Base-by-base conservation (phyloP, 2,113 vertebrate genomes). In the Panurus biarmicus region DNA sequence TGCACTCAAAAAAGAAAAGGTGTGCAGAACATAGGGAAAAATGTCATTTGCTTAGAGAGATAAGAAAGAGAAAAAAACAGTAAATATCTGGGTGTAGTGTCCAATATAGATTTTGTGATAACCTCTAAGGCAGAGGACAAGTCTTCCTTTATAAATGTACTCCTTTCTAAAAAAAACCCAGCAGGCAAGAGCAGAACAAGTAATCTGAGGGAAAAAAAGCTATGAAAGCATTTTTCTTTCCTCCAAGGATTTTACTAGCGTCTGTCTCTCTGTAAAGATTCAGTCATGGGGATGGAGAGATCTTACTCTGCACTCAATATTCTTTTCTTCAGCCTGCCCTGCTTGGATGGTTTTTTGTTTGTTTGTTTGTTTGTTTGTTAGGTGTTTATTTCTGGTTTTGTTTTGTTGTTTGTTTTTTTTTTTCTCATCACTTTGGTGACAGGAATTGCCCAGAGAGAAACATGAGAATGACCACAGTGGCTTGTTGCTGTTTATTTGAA, bases 201-300 rank as follows among this genome's bases (percentile, higher is more conserved):
- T 83, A 96, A 88, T 92, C 85, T 74, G 51, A 92, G 75, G 79
- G 12, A 17, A 88, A 94, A 94, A 95, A 89, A 82, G 62, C 85
- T 61, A 72, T 87, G 90, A 95, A 96, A 93, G 70, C 85, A 73
- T 93, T 85, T 95, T 93, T 67, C 58, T 19, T 92, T 54, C 85
- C 57, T 94, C 91, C 70, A 71, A 88, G 86, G 96, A 89, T 90
- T 96, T 97, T 94, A 19, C 69, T 67, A 60, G 73, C 85, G 66
- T 90, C 51, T 89, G 21, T 95, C 72, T 80, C 67, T 66, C 22
- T 87, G 89, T 91, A 89, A 58, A 74, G 73, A 95, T 74, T 76
- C 73, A 83, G 58, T 65, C 35, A 92, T 51, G 84, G 47, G 72
- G 31, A 69, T 42, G 54, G 77, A 85, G 70, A 82, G 58, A 85